These are phyloP conservation scores for Sylvilagus bachmani DNA, from an alignment of 2,113 vertebrate genomes.

Conservation along the genomic window DNA sequence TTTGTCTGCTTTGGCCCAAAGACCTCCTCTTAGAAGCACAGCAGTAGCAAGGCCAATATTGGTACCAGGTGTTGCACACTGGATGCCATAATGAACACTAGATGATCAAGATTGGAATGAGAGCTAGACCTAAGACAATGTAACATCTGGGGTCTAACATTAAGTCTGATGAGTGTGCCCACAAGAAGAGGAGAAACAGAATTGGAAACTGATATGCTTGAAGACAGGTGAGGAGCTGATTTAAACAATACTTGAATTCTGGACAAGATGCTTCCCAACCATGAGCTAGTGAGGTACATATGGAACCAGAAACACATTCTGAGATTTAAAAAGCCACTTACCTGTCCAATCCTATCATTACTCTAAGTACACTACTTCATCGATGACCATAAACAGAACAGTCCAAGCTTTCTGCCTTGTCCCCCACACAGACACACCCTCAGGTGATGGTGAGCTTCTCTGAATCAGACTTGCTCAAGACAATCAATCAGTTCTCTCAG, in stretches of 20 bases:
- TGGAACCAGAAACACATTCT: neutral
- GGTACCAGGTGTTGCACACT: neutral
- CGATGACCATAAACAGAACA: neutral
- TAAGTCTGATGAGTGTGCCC: neutral
- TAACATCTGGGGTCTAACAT: slow-evolving; percentile 13
- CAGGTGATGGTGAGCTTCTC: neutral
- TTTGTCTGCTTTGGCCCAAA: neutral
- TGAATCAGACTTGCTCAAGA: neutral
- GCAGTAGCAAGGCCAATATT: neutral
- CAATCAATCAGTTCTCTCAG: neutral
- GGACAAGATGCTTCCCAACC: neutral
- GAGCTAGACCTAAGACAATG: neutral
- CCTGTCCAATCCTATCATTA: neutral
- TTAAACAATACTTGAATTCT: neutral
- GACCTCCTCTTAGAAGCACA: neutral
- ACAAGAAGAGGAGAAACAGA: neutral
- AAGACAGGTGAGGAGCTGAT: neutral
- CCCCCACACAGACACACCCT: neutral
- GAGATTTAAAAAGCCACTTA: neutral
- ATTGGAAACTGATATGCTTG: neutral
- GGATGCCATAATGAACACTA: neutral
- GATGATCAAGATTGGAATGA: neutral
- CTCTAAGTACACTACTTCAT: neutral
- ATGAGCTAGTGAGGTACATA: neutral
- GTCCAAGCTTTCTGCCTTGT: neutral